Evolutionary conservation across 2,113 vertebrate species (phyloP).

Genomic region (Cyanoramphus novaezelandiae): DNA sequence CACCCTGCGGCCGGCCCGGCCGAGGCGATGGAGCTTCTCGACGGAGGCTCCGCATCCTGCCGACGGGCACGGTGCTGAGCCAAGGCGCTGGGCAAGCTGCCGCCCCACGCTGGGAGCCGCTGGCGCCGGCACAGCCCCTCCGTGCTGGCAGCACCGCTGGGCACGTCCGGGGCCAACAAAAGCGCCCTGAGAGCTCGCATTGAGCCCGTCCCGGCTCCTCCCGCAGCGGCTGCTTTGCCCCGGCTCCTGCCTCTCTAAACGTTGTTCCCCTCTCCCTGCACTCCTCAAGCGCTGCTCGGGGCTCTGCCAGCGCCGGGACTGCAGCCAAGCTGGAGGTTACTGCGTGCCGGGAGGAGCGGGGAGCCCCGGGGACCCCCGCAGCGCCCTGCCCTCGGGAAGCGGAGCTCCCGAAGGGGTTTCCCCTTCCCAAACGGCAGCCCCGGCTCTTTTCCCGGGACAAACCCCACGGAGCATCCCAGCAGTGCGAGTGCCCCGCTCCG

Average conservation of each 20-base stretch:
- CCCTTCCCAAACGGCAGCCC: not conserved
- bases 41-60: not conserved
- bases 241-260: conserved; percentile 1
- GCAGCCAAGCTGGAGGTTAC: not conserved
- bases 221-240: not conserved
- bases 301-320: not conserved
- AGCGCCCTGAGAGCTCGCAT: not conserved
- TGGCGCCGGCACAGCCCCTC: not conserved
- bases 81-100: not conserved
- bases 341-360: not conserved
- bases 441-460: not conserved
- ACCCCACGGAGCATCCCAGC: not conserved
- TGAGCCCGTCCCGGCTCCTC: not conserved
- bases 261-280: conserved; percentile 15
- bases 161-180: not conserved
- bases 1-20: not conserved
- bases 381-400: not conserved
- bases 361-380: not conserved
- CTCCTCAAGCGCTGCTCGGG: not conserved
- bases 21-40: not conserved
- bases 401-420: not conserved
- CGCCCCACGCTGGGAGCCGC: not conserved
- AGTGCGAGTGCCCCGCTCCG: fast-evolving
- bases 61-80: fast-evolving
- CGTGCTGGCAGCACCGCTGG: not conserved